Evolutionary conservation across 2,113 vertebrate genomes (phyloP).

Genomic region (Ptilorrhoa leucosticta): DNA sequence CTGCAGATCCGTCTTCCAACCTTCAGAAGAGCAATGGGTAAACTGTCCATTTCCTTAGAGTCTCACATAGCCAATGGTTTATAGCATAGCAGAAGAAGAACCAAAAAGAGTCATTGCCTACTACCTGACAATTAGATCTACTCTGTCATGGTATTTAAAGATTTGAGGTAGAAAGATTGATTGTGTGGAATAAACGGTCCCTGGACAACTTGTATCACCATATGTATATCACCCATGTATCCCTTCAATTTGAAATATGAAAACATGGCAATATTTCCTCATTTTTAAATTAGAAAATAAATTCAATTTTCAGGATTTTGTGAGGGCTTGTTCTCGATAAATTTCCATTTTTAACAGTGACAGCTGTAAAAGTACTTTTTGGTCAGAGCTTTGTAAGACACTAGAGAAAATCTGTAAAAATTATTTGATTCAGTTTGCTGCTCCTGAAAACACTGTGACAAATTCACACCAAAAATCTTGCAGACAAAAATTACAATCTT

Average conservation of each 20-base stretch:
- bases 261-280: not conserved
- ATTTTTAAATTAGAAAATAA: not conserved
- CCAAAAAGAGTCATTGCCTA: not conserved
- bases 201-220: not conserved
- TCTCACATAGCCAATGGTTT: not conserved
- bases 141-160: not conserved
- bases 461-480: not conserved
- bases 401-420: not conserved
- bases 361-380: not conserved
- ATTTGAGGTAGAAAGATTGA: not conserved
- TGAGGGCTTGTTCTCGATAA: rapidly evolving
- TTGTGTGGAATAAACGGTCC: not conserved
- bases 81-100: not conserved
- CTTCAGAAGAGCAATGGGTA: not conserved
- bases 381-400: not conserved
- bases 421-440: not conserved
- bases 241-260: not conserved
- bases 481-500: not conserved
- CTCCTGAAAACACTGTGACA: not conserved
- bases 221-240: not conserved
- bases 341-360: not conserved
- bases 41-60: not conserved
- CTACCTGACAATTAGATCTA: not conserved
- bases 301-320: not conserved
- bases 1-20: not conserved